These are phyloP conservation scores for Salpingus planirostris DNA, from an alignment of 2,888 invertebrate genomes.

Conservation along the genomic window DNA sequence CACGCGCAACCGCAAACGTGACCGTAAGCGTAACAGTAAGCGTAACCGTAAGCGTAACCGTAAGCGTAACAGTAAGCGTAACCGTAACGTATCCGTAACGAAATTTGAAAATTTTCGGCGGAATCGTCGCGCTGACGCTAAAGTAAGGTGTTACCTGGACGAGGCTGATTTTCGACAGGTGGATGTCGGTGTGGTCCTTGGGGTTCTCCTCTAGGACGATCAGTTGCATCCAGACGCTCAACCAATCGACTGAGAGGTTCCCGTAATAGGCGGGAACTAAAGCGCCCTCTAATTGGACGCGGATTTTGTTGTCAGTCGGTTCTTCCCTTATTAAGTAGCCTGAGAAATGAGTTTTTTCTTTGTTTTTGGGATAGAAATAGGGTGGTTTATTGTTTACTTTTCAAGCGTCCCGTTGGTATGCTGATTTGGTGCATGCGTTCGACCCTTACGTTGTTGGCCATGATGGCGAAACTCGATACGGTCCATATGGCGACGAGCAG, in stretches of 20 bases:
- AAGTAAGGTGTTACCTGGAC: slow-evolving; percentile 27
- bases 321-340: slow-evolving; percentile 23
- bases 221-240: slow-evolving; percentile 46
- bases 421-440: slow-evolving; percentile 53
- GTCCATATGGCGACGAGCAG: slow-evolving; percentile 56
- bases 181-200: slow-evolving; percentile 9
- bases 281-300: slow-evolving; percentile 50
- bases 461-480: slow-evolving; percentile 57
- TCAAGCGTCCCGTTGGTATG: slow-evolving; percentile 46
- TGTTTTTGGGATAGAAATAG: background rate
- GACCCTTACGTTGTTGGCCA: slow-evolving; percentile 60
- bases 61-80: too few relatives aligned
- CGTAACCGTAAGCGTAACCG: too few relatives aligned
- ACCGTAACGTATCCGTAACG: slow-evolving; percentile 4
- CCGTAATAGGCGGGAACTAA: slow-evolving; percentile 48
- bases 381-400: slow-evolving; percentile 23
- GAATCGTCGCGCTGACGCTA: background rate
- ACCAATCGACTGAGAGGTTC: slow-evolving; percentile 42
- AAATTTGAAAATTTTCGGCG: background rate
- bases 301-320: slow-evolving; percentile 41
- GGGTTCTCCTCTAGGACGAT: slow-evolving; percentile 27
- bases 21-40: too few relatives aligned
- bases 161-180: too few relatives aligned
- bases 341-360: slow-evolving; percentile 11
- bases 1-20: too few relatives aligned